Conservation (phyloP, 2,113 vertebrate species). For the Noturus placidus region DNA sequence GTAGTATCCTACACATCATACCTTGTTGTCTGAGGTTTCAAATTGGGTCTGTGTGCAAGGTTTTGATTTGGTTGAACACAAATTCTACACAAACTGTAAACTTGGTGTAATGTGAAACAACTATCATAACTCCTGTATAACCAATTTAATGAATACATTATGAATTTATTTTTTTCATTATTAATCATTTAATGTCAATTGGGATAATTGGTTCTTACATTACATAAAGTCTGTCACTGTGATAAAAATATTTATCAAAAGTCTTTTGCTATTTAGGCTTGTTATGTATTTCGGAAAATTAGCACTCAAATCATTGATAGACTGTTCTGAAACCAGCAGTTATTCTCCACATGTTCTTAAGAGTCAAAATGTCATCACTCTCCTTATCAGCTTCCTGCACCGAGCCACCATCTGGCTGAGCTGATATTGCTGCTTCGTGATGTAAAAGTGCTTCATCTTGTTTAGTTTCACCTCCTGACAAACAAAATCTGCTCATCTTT, state of each 20-base stretch:
- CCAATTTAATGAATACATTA: background rate
- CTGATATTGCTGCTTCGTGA: slow-evolving; percentile 58
- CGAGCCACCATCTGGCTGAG: slow-evolving; percentile 62
- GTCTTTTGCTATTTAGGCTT: background rate
- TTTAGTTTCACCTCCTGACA: slow-evolving; percentile 52
- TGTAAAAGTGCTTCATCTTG: slow-evolving; percentile 43
- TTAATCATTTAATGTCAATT: background rate
- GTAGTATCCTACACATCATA: background rate
- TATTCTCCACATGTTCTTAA: slow-evolving; percentile 19
- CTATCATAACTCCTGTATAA: background rate
- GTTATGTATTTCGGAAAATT: background rate
- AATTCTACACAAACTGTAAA: background rate
- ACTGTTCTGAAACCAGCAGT: background rate
- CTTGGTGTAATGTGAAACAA: background rate
- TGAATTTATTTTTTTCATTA: background rate
- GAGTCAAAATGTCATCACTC: slow-evolving; percentile 52
- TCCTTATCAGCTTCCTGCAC: slow-evolving; percentile 61
- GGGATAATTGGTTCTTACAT: background rate
- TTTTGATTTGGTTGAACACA: background rate
- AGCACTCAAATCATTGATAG: background rate
- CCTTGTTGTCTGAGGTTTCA: background rate
- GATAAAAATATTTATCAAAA: background rate
- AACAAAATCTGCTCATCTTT: slow-evolving; percentile 54
- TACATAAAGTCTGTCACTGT: background rate
- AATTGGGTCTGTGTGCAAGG: background rate